Conservation (phyloP, 2,888 invertebrate genomes). For the Fragum fragum region DNA sequence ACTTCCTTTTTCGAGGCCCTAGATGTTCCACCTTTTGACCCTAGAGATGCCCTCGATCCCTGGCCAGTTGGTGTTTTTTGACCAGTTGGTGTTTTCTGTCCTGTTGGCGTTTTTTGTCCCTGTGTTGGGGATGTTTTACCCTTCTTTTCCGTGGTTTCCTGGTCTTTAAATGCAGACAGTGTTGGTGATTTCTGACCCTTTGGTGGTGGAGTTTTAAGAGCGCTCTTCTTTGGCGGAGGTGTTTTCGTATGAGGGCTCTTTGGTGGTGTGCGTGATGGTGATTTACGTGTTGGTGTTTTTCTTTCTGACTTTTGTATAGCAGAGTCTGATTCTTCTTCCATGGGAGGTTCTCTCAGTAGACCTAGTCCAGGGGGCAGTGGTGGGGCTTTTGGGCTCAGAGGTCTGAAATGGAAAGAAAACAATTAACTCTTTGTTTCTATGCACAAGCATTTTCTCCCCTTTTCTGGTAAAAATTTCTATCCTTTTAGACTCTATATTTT, state of each 20-base stretch:
- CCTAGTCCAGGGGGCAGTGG: constrained; percentile 83
- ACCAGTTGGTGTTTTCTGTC: constrained; percentile 37
- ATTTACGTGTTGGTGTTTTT: constrained; percentile 57
- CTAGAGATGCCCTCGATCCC: constrained; percentile 53
- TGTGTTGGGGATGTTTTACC: constrained; percentile 25
- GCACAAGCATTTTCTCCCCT: no score
- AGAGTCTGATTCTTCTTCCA: constrained; percentile 56
- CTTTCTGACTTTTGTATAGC: constrained; percentile 4
- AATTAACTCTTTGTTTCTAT: no score
- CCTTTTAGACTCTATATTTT: no score
- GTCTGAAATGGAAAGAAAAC: constrained; percentile 57
- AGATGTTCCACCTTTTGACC: constrained; percentile 60
- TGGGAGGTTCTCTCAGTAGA: constrained; percentile 71
- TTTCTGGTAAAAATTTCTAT: no score
- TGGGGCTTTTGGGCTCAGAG: constrained; percentile 84
- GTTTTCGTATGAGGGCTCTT: constrained; percentile 42
- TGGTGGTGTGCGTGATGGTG: constrained; percentile 50
- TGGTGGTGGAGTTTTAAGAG: constrained; percentile 46
- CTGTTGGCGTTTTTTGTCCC: constrained; percentile 37
- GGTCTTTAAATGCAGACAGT: constrained; percentile 46
- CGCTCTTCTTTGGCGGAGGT: constrained; percentile 7
- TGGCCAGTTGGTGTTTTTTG: constrained; percentile 54
- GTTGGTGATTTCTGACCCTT: constrained; percentile 54
- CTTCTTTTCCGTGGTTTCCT: constrained; percentile 18
- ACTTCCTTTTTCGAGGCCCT: constrained; percentile 48